phyloP scores from a whole-genome alignment of 2,113 vertebrate genomes.

The Turnix velox region DNA sequence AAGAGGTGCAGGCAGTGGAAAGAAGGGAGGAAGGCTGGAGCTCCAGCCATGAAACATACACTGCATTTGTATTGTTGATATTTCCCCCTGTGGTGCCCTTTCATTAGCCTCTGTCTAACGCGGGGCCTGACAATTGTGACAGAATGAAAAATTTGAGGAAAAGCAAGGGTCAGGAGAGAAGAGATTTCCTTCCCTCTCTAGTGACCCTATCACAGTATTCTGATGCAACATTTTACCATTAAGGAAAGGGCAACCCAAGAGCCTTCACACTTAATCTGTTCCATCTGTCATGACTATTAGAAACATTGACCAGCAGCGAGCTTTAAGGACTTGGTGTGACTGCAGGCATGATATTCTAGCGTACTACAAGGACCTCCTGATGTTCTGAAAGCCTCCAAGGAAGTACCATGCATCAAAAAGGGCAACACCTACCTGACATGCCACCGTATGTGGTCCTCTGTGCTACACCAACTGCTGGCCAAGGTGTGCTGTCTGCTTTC shows the following conservation, averaged over 20 bases:
- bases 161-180: constrained; percentile 33
- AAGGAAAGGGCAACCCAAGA: constrained; percentile 70
- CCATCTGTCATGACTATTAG: constrained; percentile 77
- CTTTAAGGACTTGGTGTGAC: constrained; percentile 32
- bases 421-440: constrained; percentile 82
- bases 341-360: constrained; percentile 43
- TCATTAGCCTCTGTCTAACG: constrained; percentile 54
- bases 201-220: constrained; percentile 39
- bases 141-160: constrained; percentile 64
- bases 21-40: background rate
- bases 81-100: constrained; percentile 22
- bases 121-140: constrained; percentile 39
- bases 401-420: constrained; percentile 58
- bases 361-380: constrained; percentile 46
- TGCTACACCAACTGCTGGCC: constrained; percentile 82
- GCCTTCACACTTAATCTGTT: constrained; percentile 73
- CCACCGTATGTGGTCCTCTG: constrained; percentile 85
- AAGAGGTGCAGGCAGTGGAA: background rate
- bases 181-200: constrained; percentile 35
- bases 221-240: constrained; percentile 40
- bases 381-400: constrained; percentile 53
- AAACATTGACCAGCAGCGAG: constrained; percentile 67
- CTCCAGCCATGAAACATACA: background rate
- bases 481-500: constrained; percentile 83
- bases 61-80: constrained; percentile 24